These are phyloP conservation scores for Micrasema minimum DNA, from an alignment of 1,140 invertebrate genomes.

Conservation along the genomic window DNA sequence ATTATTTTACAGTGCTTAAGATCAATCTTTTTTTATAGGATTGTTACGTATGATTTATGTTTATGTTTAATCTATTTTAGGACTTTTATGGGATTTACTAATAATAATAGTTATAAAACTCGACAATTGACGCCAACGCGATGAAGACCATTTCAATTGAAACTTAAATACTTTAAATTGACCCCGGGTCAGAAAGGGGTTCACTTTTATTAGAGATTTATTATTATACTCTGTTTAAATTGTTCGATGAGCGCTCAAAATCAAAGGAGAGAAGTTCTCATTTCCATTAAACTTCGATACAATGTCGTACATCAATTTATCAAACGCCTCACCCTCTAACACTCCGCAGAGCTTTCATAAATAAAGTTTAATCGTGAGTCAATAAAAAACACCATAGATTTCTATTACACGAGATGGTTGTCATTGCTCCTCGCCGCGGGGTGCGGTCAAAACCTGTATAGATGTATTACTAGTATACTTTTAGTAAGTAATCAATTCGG, in stretches of 20 bases:
- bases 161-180: conserved; percentile 25
- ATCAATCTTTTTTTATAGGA: too few species aligned
- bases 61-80: too few species aligned
- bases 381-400: conserved; percentile 50
- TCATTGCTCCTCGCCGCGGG: conserved; percentile 28
- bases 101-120: too few species aligned
- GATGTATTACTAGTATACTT: background rate
- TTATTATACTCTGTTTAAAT: conserved; percentile 5
- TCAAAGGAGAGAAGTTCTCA: conserved; percentile 2
- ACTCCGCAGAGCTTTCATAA: conserved; percentile 40
- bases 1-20: too few species aligned
- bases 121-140: background rate
- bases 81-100: too few species aligned
- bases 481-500: conserved; percentile 13
- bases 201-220: conserved; percentile 10
- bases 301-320: conserved; percentile 38
- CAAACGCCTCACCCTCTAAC: conserved; percentile 18
- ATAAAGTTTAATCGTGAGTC: conserved; percentile 49
- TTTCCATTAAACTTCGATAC: conserved; percentile 38
- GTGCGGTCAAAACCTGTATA: conserved; percentile 18
- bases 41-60: too few species aligned
- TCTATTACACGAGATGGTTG: conserved; percentile 44
- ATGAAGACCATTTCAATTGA: conserved; percentile 25
- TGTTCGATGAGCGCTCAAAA: conserved; percentile 14
- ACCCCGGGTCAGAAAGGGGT: conserved; percentile 11